A percentile compares a stretch with the other conserved stretches of the same genome.
Conservation (phyloP, 2,113 vertebrate genomes). For the Vidua macroura region DNA sequence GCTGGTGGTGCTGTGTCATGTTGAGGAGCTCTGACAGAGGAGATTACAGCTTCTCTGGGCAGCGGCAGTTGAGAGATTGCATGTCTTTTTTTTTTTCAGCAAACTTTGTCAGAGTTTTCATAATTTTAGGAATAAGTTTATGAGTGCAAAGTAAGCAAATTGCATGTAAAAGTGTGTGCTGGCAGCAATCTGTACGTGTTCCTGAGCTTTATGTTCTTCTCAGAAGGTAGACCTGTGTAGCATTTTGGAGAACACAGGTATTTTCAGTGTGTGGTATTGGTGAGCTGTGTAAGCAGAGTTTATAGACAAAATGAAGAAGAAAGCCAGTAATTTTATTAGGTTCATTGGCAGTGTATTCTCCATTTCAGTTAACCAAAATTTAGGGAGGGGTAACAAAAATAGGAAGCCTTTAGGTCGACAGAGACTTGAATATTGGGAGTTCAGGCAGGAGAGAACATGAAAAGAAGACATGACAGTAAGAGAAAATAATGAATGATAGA, state of each 20-base stretch:
- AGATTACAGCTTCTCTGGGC: neutral
- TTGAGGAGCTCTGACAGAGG: neutral
- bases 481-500: neutral
- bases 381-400: neutral
- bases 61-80: neutral
- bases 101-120: neutral
- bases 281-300: neutral
- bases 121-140: neutral
- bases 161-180: neutral
- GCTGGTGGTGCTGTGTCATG: rapidly evolving
- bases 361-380: neutral
- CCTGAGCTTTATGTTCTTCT: neutral
- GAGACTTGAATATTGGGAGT: neutral
- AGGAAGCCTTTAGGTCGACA: neutral
- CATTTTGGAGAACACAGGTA: neutral
- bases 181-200: neutral
- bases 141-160: neutral
- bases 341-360: neutral
- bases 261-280: neutral
- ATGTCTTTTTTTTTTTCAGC: neutral
- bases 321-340: neutral
- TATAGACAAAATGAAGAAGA: neutral
- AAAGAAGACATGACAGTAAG: neutral
- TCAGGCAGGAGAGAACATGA: neutral
- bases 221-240: neutral